Conservation (phyloP, 2,797 vertebrate genomes). For the Eulemur albifrons region DNA sequence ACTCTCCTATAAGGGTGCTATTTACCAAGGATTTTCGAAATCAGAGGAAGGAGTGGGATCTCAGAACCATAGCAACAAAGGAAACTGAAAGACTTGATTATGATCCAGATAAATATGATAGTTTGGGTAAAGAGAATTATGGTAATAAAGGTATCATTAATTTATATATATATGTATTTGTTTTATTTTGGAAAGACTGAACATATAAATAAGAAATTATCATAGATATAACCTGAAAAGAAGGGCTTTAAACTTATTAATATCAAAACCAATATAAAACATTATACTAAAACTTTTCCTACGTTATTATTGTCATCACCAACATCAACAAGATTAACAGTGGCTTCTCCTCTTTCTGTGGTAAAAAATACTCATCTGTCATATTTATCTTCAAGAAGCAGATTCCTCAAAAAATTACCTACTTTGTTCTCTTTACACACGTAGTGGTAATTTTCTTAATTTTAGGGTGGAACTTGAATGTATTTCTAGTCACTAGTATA, state of each 20-base stretch:
- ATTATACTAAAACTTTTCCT: not conserved
- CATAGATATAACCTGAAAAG: not conserved
- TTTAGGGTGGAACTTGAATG: not conserved
- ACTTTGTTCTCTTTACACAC: not conserved
- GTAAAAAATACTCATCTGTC: not conserved
- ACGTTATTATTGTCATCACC: not conserved
- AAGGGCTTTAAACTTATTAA: not conserved
- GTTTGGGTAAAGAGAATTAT: not conserved
- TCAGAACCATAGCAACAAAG: not conserved
- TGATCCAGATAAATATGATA: not conserved
- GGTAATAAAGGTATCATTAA: not conserved
- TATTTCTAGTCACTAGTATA: not conserved
- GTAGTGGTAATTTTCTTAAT: not conserved
- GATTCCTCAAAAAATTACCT: not conserved
- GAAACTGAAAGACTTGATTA: not conserved
- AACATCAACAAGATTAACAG: not conserved
- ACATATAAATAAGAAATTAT: not conserved
- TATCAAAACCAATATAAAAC: not conserved
- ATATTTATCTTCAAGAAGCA: not conserved
- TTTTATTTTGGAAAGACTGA: not conserved
- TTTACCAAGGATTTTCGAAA: conserved; percentile 9
- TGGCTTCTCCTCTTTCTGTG: not conserved
- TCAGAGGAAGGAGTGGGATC: not conserved
- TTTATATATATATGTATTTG: not conserved
- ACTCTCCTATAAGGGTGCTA: not conserved